Base-by-base conservation (phyloP, 2,797 vertebrate species). In the Choloepus didactylus region DNA sequence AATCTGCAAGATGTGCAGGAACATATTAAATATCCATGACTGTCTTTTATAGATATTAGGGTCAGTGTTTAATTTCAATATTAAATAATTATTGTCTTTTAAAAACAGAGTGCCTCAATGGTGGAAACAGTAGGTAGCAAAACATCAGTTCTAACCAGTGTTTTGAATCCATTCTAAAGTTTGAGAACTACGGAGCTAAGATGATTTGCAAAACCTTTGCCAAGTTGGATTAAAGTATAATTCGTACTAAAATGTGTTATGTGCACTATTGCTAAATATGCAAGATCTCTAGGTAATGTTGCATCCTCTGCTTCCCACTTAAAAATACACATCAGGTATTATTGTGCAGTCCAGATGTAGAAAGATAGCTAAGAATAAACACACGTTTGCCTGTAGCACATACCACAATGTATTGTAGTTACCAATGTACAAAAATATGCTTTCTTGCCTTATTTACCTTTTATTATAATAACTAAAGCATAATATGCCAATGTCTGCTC, bases 1-100 rank as follows among this genome's bases (percentile, higher is more conserved):
- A 1, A n/a, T 56, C 51, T 85, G 29, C 1, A 75, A 44, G n/a
- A 80, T 77, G 70, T 88, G 2, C n/a, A 77, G 19, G 49, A 81
- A 77, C 29, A 60, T 12, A 35, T 5, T 81, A 84, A 95, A 70
- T 54, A 29, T 25, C 23, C 46, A 16, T 93, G 18, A 31, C 14
- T 92, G 31, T 91, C 29, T 73, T 88, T n/a, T 75, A n/a, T 35
- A 25, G 15, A 0, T 41, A n/a, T 88, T 73, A 85, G 35, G 25
- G 51, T 91, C 69, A 70, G 4, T 67, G 64, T 94, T 87, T 77
- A 97, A 89, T 88, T 89, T 93, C 67, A 94, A 70, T 56, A 86
- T 82, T 27, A 72, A 79, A 67, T 80, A 90, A 92, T 87, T 85
- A 56, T 73, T 59, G 7, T n/a, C 31, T 46, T 51, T 76, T 76